These are phyloP conservation scores for Riparia riparia DNA, from an alignment of 2,113 vertebrate genomes.

Conservation along the genomic window DNA sequence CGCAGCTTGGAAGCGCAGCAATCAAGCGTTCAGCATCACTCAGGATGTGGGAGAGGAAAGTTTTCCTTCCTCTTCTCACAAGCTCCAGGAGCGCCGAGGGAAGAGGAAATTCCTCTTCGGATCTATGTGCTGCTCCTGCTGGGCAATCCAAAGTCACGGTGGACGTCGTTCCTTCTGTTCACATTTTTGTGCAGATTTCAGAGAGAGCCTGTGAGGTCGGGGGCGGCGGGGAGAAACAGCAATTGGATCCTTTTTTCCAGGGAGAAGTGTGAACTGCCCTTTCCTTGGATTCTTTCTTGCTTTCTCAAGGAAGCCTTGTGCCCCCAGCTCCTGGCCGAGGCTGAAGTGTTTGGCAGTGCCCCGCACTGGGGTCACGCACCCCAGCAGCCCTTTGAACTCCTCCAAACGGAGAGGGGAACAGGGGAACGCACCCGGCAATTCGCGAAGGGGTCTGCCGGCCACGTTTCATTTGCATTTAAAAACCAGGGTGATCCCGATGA, in stretches of 20 bases:
- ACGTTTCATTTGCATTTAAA: neutral
- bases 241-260: neutral
- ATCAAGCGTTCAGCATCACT: neutral
- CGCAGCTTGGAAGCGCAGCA: rapidly evolving
- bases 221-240: neutral
- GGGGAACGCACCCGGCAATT: neutral
- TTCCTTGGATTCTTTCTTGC: neutral
- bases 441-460: neutral
- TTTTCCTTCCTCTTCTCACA: neutral
- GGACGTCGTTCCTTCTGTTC: neutral
- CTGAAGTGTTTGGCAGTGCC: neutral
- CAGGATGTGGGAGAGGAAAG: neutral
- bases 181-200: neutral
- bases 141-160: slow-evolving; percentile 17
- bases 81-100: slow-evolving; percentile 17
- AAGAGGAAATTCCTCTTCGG: slow-evolving; percentile 52
- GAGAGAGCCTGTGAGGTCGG: neutral
- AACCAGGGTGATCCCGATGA: neutral
- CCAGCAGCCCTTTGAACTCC: neutral
- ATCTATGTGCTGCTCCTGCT: neutral
- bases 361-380: neutral
- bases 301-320: neutral
- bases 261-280: neutral
- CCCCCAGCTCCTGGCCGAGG: neutral
- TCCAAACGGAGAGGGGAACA: neutral